These are phyloP conservation scores for Chaunax sp. DNA, from an alignment of 2,797 vertebrate species.

Conservation along the genomic window DNA sequence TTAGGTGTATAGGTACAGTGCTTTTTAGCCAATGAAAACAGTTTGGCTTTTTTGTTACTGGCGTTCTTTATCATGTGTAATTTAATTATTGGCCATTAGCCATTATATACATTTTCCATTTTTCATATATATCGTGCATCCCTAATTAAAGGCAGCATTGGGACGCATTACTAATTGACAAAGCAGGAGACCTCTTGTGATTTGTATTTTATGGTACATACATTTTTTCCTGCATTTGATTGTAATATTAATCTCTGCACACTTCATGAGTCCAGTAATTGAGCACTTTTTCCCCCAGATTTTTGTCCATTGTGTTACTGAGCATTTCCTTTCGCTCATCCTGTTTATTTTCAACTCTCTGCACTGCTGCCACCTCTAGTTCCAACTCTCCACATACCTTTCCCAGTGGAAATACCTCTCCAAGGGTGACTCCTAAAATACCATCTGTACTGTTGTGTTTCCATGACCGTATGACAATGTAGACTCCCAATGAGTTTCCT, in stretches of 20 bases:
- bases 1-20: too few species aligned
- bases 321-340: conserved; percentile 27
- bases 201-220: neutral
- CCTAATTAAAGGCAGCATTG: too few species aligned
- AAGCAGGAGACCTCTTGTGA: neutral
- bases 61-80: too few species aligned
- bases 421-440: conserved; percentile 79
- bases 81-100: too few species aligned
- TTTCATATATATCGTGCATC: too few species aligned
- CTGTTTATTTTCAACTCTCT: conserved; percentile 55
- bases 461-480: conserved; percentile 75
- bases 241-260: neutral
- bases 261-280: too few species aligned
- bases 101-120: too few species aligned
- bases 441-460: conserved; percentile 72
- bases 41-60: too few species aligned
- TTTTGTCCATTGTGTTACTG: conserved; percentile 3
- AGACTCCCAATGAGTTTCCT: conserved; percentile 68
- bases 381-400: conserved; percentile 40
- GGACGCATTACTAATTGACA: too few species aligned
- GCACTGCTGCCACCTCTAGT: conserved; percentile 33
- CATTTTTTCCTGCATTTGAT: too few species aligned
- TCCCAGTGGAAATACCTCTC: conserved; percentile 62
- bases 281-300: neutral
- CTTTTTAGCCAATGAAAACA: too few species aligned